phyloP scores from a whole-genome alignment of 2,888 invertebrate genomes.

The Lepidocyrtinus sp. region DNA sequence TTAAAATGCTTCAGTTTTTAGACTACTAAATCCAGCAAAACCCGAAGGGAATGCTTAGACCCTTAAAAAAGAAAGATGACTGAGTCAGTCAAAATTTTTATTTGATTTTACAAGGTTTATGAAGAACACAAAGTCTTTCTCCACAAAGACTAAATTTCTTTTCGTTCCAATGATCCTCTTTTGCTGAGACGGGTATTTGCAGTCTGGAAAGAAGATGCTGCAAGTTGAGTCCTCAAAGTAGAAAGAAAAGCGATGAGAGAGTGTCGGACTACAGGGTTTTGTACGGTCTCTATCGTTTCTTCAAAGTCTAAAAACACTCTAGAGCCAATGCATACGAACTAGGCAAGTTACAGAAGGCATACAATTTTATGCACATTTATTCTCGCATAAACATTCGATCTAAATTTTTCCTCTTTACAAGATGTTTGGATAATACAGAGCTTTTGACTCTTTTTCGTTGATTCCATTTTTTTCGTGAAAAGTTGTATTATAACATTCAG shows the following conservation, averaged over 20 bases:
- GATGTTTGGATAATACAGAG: not conserved
- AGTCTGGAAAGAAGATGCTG: not conserved
- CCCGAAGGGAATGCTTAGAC: not conserved
- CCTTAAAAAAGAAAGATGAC: not conserved
- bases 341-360: not conserved
- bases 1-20: too few species aligned
- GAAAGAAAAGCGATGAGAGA: too few species aligned
- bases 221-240: not conserved
- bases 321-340: not conserved
- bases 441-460: not conserved
- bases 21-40: not conserved
- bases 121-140: constrained; percentile 1
- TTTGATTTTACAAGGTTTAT: constrained; percentile 5
- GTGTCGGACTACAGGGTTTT: too few species aligned
- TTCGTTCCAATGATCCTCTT: not conserved
- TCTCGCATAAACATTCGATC: not conserved
- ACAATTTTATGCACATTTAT: not conserved
- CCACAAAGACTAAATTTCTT: not conserved
- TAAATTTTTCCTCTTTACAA: not conserved
- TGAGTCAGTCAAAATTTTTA: not conserved
- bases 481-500: too few species aligned
- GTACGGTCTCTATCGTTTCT: not conserved
- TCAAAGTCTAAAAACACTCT: not conserved
- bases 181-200: not conserved
- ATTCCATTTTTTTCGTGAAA: constrained; percentile 9